Evolutionary conservation across 2,113 vertebrate genomes (phyloP).

Genomic region (Peromyscus leucopus): DNA sequence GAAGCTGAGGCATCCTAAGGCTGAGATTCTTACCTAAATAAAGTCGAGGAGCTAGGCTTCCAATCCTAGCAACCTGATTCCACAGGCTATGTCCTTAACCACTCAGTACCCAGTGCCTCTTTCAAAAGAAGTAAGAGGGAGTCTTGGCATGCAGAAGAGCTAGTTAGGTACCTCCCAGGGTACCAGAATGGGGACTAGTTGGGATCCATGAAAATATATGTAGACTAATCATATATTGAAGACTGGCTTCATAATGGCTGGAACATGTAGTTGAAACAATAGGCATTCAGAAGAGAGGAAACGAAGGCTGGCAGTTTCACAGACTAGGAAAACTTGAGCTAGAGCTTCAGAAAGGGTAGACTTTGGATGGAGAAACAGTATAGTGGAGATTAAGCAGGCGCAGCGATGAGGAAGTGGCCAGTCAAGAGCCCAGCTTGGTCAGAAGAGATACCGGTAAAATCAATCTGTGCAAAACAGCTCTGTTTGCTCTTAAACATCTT

Average conservation of each 20-base stretch:
- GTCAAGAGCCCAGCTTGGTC: background rate
- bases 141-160: background rate
- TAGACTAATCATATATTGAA: slow-evolving; percentile 1
- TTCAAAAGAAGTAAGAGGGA: background rate
- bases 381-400: background rate
- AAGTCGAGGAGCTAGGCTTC: background rate
- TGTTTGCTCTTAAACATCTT: background rate
- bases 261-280: background rate
- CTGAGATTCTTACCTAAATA: background rate
- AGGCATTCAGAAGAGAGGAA: slow-evolving; percentile 15
- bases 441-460: background rate
- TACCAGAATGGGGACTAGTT: background rate
- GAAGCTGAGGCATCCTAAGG: slow-evolving; percentile 1
- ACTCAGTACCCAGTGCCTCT: background rate
- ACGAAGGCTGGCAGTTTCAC: background rate
- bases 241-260: slow-evolving; percentile 3
- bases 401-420: background rate
- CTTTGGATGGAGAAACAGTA: background rate
- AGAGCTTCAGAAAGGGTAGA: background rate
- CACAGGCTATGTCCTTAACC: slow-evolving; percentile 17
- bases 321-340: slow-evolving; percentile 49
- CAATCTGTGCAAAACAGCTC: background rate
- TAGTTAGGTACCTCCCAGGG: background rate
- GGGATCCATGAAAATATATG: background rate
- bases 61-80: background rate